phyloP scores from a whole-genome alignment of 2,888 invertebrate species.

The Brenthis daphne region DNA sequence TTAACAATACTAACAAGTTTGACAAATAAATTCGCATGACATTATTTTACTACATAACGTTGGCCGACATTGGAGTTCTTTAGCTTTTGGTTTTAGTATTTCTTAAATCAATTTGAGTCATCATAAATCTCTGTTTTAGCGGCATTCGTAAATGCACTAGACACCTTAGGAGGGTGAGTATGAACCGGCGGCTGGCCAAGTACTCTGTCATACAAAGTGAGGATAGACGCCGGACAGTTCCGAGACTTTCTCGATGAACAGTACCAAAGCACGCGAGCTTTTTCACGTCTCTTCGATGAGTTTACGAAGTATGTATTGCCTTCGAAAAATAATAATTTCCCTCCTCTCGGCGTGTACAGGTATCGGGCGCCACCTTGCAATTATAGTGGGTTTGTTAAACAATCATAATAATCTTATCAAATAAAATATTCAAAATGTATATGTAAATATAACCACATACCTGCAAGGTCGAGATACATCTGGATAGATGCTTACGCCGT shows the following conservation, averaged over 20 bases:
- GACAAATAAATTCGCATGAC: not conserved
- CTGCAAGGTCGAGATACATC: slow-evolving; percentile 18
- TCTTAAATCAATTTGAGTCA: slow-evolving; percentile 4
- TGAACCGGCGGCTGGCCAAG: slow-evolving; percentile 57
- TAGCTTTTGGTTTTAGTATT: not conserved
- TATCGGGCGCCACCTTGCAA: slow-evolving; percentile 55
- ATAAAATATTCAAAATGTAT: not conserved
- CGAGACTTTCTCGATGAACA: slow-evolving; percentile 64
- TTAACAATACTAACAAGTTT: not conserved
- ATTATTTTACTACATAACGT: not conserved
- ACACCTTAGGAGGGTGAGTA: slow-evolving; percentile 62
- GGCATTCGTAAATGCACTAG: slow-evolving; percentile 41
- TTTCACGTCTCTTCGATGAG: slow-evolving; percentile 53
- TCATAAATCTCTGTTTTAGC: slow-evolving; percentile 33
- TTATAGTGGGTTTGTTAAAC: slow-evolving; percentile 40
- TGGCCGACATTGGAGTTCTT: not conserved
- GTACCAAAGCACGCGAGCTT: slow-evolving; percentile 60
- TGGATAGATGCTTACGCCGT: slow-evolving; percentile 3
- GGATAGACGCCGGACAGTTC: slow-evolving; percentile 59
- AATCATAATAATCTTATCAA: slow-evolving; percentile 16
- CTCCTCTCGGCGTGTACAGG: slow-evolving; percentile 57
- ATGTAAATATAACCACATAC: slow-evolving; percentile 21
- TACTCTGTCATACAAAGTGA: slow-evolving; percentile 57
- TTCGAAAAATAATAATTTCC: slow-evolving; percentile 58
- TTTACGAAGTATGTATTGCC: slow-evolving; percentile 66